Conservation (phyloP, 2,797 vertebrate genomes). For the Sphenopsis melanotis region DNA sequence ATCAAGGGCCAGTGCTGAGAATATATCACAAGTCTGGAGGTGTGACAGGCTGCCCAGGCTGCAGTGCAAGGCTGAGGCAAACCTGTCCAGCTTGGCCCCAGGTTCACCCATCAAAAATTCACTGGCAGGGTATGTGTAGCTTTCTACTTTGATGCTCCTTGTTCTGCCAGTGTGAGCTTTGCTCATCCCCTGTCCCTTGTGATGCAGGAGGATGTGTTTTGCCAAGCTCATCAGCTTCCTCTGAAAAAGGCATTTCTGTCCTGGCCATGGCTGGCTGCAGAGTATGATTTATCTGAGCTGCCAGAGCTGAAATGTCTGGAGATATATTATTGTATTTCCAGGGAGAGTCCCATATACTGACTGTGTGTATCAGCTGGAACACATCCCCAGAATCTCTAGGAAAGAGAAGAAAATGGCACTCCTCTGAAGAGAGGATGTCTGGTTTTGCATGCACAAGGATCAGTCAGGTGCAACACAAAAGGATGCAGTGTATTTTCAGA, state of each 20-base stretch:
- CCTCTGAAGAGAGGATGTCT: neutral
- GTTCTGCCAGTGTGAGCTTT: neutral
- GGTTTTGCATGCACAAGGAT: neutral
- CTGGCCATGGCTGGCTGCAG: neutral
- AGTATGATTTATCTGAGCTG: neutral
- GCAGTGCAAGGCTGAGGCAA: neutral
- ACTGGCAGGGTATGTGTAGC: neutral
- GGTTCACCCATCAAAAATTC: neutral
- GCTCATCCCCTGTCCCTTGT: rapidly evolving
- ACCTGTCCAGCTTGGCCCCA: neutral
- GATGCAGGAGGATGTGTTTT: neutral
- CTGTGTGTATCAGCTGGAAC: neutral
- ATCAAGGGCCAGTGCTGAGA: neutral
- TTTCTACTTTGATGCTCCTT: neutral
- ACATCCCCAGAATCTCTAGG: neutral
- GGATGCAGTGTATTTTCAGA: neutral
- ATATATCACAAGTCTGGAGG: neutral
- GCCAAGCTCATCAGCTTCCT: neutral
- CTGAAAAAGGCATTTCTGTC: neutral
- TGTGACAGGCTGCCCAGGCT: neutral
- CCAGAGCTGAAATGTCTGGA: neutral
- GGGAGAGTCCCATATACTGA: neutral
- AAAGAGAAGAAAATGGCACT: neutral
- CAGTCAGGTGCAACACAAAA: neutral
- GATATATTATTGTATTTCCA: neutral